Evolutionary conservation across 2,113 vertebrate genomes (phyloP), one percentile per base, ranked within the genome.

Genomic region (Nestor notabilis): DNA sequence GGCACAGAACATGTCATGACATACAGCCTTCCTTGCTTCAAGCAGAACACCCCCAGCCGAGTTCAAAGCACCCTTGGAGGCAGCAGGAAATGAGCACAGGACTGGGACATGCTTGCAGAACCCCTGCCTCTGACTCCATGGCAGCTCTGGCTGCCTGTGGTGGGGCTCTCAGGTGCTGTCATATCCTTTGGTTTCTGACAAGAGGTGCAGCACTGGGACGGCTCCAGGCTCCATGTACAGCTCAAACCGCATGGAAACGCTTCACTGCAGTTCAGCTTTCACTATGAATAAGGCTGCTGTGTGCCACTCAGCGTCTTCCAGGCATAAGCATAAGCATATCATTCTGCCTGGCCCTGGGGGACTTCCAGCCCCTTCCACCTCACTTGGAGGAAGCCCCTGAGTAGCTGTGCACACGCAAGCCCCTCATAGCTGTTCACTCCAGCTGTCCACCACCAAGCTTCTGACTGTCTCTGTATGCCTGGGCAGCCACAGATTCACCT

Each of bases 111-210:
- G 0, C 46, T 65, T 7, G 7, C 72, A 88, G 79, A n/a, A 2
- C 11, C 8, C 0, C 1, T 58, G 70, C 25, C 37, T 89, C 41
- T 4, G 12, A 52, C 0, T 4, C 61, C 1, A 1, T 0, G 1
- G 4, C 82, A 87, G 84, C 60, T 61, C 60, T 70, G 44, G 46
- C 81, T 63, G 87, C 56, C 43, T 12, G 61, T 71, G 65, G 76
- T 55, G 24, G 27, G 23, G 47, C 39, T 91, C 65, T 85, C 87
- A 93, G 95, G 84, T 95, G 65, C 84, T 79, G 82, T 93, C 78
- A 47, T 17, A 43, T 68, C 69, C 66, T 86, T 66, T 70, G 70
- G 33, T 47, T 96, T 87, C 56, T 16, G 8, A 25, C 41, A 39
- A 63, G 68, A 90, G 27, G 61, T 83, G 76, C 2, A 0, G 49